Conservation (phyloP, 1,140 invertebrate species). For the Whitmania pigra region DNA sequence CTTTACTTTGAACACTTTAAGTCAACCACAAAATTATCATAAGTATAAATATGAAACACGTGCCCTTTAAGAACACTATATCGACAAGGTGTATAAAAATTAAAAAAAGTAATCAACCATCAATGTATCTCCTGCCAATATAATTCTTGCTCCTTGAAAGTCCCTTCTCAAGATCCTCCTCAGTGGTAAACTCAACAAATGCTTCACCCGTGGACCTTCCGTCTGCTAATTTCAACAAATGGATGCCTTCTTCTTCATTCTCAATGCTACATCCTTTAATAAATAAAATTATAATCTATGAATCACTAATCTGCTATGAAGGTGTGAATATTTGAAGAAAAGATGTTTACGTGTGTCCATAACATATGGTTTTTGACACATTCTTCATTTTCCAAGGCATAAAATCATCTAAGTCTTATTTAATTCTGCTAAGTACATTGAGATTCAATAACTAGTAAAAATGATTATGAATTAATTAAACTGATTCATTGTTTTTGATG, state of each 20-base stretch:
- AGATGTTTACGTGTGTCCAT: no score
- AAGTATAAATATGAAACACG: neutral
- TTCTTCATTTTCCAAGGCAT: no score
- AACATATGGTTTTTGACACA: no score
- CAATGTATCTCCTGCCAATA: constrained; percentile 83
- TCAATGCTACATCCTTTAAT: neutral
- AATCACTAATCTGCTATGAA: neutral
- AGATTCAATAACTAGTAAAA: no score
- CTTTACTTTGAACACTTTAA: constrained; percentile 63
- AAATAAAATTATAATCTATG: neutral
- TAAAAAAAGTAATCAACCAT: constrained; percentile 52
- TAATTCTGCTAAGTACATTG: no score
- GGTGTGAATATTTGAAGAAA: no score
- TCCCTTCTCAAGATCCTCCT: constrained; percentile 65
- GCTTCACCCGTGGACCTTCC: constrained; percentile 83
- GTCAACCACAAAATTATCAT: neutral
- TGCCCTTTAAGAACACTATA: neutral
- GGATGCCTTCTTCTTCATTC: constrained; percentile 52
- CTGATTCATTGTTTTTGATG: no score
- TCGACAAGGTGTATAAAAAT: neutral
- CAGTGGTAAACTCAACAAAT: constrained; percentile 67
- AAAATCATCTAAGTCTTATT: no score
- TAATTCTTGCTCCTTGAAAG: constrained; percentile 72
- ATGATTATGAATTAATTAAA: no score
- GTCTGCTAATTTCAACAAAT: constrained; percentile 72